A percentile compares a stretch with the other conserved stretches of the same genome.
These are phyloP conservation scores for Thumatha senex DNA, from an alignment of 2,888 invertebrate species.

Conservation along the genomic window DNA sequence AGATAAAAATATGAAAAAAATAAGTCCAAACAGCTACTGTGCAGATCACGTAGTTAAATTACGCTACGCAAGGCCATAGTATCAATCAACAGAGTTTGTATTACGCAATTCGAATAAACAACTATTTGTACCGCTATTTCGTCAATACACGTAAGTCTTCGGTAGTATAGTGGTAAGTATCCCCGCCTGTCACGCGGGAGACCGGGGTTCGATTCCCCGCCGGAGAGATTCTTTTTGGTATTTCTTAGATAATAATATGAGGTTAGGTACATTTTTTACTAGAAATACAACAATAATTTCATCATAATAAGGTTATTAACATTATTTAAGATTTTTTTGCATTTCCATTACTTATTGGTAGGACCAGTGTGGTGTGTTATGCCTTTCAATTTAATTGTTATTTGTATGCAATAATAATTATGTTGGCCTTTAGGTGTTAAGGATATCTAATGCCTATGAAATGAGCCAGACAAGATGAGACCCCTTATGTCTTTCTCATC, in stretches of 20 bases:
- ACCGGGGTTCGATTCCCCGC: slow-evolving; percentile 84
- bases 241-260: neutral
- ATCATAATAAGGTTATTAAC: no score
- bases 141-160: slow-evolving; percentile 46
- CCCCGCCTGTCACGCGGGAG: slow-evolving; percentile 83
- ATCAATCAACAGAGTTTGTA: neutral
- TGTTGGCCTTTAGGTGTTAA: no score
- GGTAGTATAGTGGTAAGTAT: slow-evolving; percentile 84
- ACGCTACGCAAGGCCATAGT: neutral
- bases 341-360: no score
- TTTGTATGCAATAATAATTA: no score
- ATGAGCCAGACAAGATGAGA: no score
- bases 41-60: neutral
- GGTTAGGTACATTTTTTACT: neutral
- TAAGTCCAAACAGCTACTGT: neutral
- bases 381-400: no score
- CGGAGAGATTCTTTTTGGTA: slow-evolving; percentile 64
- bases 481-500: no score
- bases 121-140: slow-evolving; percentile 8
- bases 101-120: neutral
- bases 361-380: no score
- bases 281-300: no score
- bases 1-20: no score
- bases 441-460: no score
- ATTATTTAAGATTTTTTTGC: no score